Base-by-base conservation (phyloP, 2,113 vertebrate species). In the Istiophorus platypterus region DNA sequence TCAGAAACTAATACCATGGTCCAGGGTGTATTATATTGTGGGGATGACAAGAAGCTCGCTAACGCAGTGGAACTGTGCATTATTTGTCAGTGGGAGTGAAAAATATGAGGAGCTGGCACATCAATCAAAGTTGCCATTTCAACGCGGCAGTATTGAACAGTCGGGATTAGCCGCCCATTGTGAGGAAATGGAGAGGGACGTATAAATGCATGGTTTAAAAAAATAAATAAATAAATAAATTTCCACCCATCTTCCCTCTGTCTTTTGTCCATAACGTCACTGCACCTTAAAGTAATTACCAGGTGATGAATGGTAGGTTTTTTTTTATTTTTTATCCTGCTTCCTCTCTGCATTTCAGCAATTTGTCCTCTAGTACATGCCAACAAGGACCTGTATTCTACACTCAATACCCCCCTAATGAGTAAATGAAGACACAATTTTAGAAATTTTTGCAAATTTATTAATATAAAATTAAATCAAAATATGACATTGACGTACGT, bases 81-180 rank as follows among this genome's bases (percentile, higher is more conserved):
- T 90, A 88, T 92, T 93, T 93, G 90, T 92, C 87, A 78, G 85
- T 72, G 81, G 71, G 84, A 85, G 85, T 81, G 72, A 88, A 76
- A 76, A 85, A 89, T 88, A 77, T 15, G 75, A 74, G 70, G 76
- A 88, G 84, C 75, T 27, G 65, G 71, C 72, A 68, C 89, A 91
- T 94, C 91, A 90, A 89, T 92, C 93, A 93, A 72, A 41, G 80
- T 76, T 83, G 87, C 86, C 87, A 89, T 91, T 92, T 94, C 86
- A 89, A 80, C 87, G 84, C 82, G 82, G 79, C 80, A 31, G 49
- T 75, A 83, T 87, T 90, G 82, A 83, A 85, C 73, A 52, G 71
- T 37, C 76, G 59, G 90, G 89, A 92, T 95, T 94, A 94, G 81
- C 91, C 91, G 83, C 94, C 92, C 91, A 88, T 91, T 91, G 92